phyloP scores from a whole-genome alignment of 2,797 vertebrate genomes.

The Hippoglossus hippoglossus region DNA sequence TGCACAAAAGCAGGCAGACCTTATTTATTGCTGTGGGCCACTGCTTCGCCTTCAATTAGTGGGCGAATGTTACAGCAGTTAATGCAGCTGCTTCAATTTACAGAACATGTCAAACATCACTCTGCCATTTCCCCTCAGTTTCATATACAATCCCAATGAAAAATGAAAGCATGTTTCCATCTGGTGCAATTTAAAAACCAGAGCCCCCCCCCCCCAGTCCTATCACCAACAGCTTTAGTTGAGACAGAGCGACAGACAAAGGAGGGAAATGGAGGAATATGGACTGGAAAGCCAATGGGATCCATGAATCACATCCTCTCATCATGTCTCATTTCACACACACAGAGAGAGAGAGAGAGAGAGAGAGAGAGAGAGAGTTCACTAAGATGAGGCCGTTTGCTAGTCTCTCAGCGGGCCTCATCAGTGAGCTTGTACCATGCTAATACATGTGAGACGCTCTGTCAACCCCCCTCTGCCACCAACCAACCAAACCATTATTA shows the following conservation, averaged over 20 bases:
- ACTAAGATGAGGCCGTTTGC: conserved; percentile 57
- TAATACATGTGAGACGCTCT: conserved; percentile 62
- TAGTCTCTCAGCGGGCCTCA: conserved; percentile 65
- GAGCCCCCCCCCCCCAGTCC: background rate
- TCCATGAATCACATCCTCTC: conserved; percentile 65
- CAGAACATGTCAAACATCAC: conserved; percentile 82
- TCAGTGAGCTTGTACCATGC: conserved; percentile 71
- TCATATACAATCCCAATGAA: conserved; percentile 77
- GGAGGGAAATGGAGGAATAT: conserved; percentile 42
- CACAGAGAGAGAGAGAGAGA: conserved; percentile 30
- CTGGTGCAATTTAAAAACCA: conserved; percentile 78
- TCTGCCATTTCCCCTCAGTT: conserved; percentile 66
- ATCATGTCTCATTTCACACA: conserved; percentile 65
- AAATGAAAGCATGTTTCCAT: conserved; percentile 83
- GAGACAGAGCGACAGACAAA: conserved; percentile 33
- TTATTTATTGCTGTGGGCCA: conserved; percentile 66
- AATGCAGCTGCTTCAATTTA: conserved; percentile 83
- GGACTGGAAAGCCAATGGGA: conserved; percentile 65
- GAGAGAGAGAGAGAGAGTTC: conserved; percentile 29
- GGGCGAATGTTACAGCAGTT: conserved; percentile 81
- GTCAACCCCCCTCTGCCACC: conserved; percentile 57
- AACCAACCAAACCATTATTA: conserved; percentile 60
- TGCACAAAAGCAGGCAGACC: conserved; percentile 50
- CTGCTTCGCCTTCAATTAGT: conserved; percentile 75
- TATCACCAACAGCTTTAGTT: conserved; percentile 23